Conservation (phyloP, 2,888 invertebrate species). For the Brenthis ino region DNA sequence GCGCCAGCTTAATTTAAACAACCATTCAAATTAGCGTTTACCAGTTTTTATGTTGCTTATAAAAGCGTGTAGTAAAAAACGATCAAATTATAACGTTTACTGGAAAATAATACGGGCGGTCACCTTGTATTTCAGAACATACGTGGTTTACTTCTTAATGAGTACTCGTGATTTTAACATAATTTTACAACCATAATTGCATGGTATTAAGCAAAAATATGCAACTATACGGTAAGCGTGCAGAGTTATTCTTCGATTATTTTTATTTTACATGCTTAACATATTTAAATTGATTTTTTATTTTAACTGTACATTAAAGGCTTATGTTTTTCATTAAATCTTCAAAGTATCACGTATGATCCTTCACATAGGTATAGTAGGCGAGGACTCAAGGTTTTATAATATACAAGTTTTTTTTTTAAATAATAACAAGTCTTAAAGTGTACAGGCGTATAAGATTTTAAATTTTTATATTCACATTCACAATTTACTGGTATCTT, state of each 20-base stretch:
- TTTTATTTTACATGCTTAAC: neutral
- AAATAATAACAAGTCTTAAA: too few relatives aligned
- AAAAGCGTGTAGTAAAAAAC: slow-evolving; percentile 33
- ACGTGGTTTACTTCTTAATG: slow-evolving; percentile 4
- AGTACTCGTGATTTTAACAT: slow-evolving; percentile 1
- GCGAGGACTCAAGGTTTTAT: too few relatives aligned
- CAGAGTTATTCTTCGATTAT: neutral
- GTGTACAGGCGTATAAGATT: too few relatives aligned
- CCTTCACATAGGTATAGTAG: too few relatives aligned
- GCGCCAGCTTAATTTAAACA: slow-evolving; percentile 63
- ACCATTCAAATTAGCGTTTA: slow-evolving; percentile 50
- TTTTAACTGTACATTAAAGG: neutral
- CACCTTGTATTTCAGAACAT: slow-evolving; percentile 12
- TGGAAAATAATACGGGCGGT: slow-evolving; percentile 28
- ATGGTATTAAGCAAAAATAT: neutral
- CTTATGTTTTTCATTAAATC: too few relatives aligned
- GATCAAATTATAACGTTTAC: slow-evolving; percentile 28
- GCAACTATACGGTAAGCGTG: neutral
- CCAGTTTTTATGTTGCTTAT: slow-evolving; percentile 39
- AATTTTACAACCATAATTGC: slow-evolving; percentile 13
- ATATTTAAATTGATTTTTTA: neutral
- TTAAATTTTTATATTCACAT: too few relatives aligned
- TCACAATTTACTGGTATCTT: too few relatives aligned
- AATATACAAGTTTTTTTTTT: too few relatives aligned
- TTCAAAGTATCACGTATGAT: neutral